These are phyloP conservation scores for Mesorhabditis belari DNA, from an alignment of 2,888 invertebrate genomes.

Conservation along the genomic window DNA sequence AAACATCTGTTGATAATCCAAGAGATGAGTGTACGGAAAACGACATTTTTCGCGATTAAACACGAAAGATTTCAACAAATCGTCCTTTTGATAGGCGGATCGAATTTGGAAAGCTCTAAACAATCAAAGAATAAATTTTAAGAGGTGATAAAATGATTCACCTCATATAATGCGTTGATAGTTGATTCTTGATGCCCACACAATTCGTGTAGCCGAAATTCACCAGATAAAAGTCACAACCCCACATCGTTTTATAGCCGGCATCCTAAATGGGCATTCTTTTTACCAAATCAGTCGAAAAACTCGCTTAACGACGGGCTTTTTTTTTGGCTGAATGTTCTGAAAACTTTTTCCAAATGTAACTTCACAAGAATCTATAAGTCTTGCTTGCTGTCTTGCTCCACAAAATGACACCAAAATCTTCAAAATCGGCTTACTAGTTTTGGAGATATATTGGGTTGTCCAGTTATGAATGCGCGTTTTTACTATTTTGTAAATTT, in stretches of 20 bases:
- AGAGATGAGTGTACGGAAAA: neutral
- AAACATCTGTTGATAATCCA: neutral
- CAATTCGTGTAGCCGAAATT: neutral
- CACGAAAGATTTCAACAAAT: neutral
- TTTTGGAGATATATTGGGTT: too few relatives aligned
- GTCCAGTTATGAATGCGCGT: too few relatives aligned
- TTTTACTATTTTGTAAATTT: too few relatives aligned
- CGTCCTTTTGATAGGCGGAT: neutral
- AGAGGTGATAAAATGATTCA: too few relatives aligned
- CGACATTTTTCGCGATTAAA: neutral
- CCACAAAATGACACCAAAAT: too few relatives aligned
- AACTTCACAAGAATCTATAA: too few relatives aligned
- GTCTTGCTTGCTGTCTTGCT: neutral
- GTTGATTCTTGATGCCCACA: neutral
- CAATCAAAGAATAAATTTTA: too few relatives aligned
- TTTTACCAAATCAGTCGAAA: too few relatives aligned
- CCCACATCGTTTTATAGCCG: neutral
- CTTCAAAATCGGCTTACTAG: too few relatives aligned
- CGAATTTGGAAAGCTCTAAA: neutral
- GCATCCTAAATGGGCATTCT: neutral
- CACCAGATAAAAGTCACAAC: neutral
- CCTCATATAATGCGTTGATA: neutral
- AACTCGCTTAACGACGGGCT: too few relatives aligned
- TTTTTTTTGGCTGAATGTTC: too few relatives aligned
- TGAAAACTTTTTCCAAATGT: too few relatives aligned